Conservation (phyloP, 2,888 invertebrate species). For the Oxystoma pomonae region DNA sequence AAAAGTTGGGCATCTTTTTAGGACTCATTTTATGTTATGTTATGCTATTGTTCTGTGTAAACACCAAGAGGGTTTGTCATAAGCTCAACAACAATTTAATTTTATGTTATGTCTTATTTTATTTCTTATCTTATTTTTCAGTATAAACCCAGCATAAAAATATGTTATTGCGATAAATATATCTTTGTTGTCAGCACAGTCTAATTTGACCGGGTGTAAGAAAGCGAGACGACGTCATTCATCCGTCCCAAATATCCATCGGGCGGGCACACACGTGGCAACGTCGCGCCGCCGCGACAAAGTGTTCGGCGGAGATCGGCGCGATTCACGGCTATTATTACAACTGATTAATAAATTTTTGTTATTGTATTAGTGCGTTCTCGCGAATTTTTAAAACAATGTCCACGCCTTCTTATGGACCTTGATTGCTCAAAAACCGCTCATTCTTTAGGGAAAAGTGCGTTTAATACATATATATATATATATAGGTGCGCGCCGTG, state of each 20-base stretch:
- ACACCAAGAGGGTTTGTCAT: no score
- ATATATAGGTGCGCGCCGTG: not conserved
- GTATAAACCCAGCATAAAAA: no score
- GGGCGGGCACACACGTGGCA: conserved; percentile 1
- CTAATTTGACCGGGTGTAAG: not conserved
- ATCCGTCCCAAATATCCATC: not conserved
- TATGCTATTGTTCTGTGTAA: no score
- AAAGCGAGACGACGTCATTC: not conserved
- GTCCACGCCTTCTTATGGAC: not conserved
- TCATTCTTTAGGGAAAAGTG: not conserved
- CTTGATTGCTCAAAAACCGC: no score
- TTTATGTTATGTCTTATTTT: no score
- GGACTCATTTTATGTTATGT: no score
- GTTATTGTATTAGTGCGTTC: not conserved
- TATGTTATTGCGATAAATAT: no score
- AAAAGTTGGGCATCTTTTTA: no score
- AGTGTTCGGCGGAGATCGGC: conserved; percentile 1
- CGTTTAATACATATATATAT: not conserved
- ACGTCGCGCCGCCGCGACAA: not conserved
- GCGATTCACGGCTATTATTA: not conserved
- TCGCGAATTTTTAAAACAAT: not conserved
- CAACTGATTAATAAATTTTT: not conserved
- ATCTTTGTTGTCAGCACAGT: no score
- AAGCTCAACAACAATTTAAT: no score
- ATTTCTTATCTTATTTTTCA: no score